Evolutionary conservation across 1,140 invertebrate species (phyloP).

Genomic region (Drosophila micromelanica): DNA sequence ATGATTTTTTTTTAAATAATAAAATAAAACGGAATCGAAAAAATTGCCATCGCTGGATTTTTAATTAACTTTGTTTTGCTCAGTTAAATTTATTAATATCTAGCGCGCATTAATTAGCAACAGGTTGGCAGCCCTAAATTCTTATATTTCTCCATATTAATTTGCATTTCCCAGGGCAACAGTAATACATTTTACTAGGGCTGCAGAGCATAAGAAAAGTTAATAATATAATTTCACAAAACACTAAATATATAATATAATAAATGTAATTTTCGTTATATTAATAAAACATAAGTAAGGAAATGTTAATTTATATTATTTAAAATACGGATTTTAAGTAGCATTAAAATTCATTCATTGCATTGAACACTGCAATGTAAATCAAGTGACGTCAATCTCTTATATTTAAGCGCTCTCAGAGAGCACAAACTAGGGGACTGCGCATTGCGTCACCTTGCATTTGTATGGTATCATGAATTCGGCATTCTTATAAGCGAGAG

Average conservation of each 20-base stretch:
- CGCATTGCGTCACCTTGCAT: constrained; percentile 17
- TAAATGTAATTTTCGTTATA: neutral
- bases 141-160: neutral
- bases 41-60: neutral
- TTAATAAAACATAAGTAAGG: neutral
- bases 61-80: too few relatives aligned
- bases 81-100: too few relatives aligned
- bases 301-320: too few relatives aligned
- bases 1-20: constrained; percentile 6
- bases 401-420: constrained; percentile 4
- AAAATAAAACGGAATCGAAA: constrained; percentile 10
- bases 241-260: neutral
- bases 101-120: neutral
- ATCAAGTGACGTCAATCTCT: constrained; percentile 23
- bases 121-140: constrained; percentile 17
- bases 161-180: constrained; percentile 3
- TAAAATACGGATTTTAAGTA: too few relatives aligned
- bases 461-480: constrained; percentile 5
- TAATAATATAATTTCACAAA: neutral
- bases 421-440: neutral
- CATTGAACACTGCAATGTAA: too few relatives aligned
- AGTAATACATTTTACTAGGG: neutral
- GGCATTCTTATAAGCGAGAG: constrained; percentile 51
- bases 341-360: too few relatives aligned
- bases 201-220: neutral